Base-by-base conservation (phyloP, 1,140 invertebrate genomes). In the Panagrolaimus sp. region DNA sequence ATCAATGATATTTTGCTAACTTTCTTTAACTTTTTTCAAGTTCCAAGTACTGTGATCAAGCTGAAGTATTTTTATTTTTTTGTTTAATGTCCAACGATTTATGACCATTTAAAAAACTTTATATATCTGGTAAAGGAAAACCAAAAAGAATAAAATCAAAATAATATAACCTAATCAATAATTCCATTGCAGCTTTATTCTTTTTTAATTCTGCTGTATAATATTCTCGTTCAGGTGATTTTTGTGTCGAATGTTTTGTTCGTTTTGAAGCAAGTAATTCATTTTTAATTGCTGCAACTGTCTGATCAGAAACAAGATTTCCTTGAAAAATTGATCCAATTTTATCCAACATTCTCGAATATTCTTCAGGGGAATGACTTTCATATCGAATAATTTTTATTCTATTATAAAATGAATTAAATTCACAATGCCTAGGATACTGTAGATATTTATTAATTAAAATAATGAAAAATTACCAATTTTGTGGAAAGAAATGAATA, bases 401-500 rank as follows among this genome's bases (percentile, higher is more conserved):
- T 21, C 48, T n/a, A n/a, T n/a, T n/a, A 21, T 66, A 68, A 28
- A 21, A 68, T n/a, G 24, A n/a, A 44, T 68, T 55, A 17, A 68
- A 68, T 5, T 68, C 58, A 44, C 66, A 68, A 63, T 68, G 66
- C 66, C 66, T 68, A 63, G 58, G 26, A 52, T 5, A 24, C 17
- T 21, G 9, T 24, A 1, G 17, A 7, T 52, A 21, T 15, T 52
- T 24, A 21, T 52, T 52, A 52, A n/a, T 7, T 52, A n/a, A 15
- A 52, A 68, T 24, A 0, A 7, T 47, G 8, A 66, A 44, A 66
- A 43, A 15, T 10, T 28, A 68, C 66, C 66, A 68, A 68, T 68
- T 68, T 28, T 68, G 66, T 17, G 66, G 66, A 17, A 68, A 68
- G 24, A 68, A 63, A 44, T 68, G 66, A 26, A 68, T 62, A 44